Base-by-base conservation (phyloP, 2,797 vertebrate genomes). In the Botia almorhae region DNA sequence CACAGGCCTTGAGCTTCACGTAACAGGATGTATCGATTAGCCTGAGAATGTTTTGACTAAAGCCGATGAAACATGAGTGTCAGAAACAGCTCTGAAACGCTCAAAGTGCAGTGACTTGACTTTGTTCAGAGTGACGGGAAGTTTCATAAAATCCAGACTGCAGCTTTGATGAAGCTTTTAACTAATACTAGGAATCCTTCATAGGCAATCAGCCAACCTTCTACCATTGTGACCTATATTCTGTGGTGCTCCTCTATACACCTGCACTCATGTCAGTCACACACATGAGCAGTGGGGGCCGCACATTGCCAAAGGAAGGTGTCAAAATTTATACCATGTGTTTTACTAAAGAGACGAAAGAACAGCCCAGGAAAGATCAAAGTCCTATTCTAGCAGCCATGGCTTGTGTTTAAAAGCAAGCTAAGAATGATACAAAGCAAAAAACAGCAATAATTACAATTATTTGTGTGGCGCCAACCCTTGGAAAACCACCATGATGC, bases 131-230 rank as follows among this genome's bases (percentile, higher is more conserved):
- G 68, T 78, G 74, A 83, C 76, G 75, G 70, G 74, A 29, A 75
- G 29, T 55, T 86, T 82, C 58, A 79, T 63, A 74, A 85, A 83
- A 81, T 87, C 91, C 84, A 82, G 86, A 69, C 70, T 12, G 65
- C 75, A 74, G 50, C 76, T 84, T 80, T 85, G 83, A 88, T 83
- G 51, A 67, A 71, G 82, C 77, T 85, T 81, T 68, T 69, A 81
- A 60, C 85, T 80, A 46, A 81, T 83, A 83, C 7, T 29, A 53
- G 46, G 74, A 74, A 82, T 82, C 81, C 69, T 82, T 85, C 76
- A 83, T 64, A 83, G 71, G 60, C 74, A 63, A 81, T 81, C 63
- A 43, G 53, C 6, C 69, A 81, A 75, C 43, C 10, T 55, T 69
- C 61, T 73, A 76, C 21, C 39, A 69, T 71, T 23, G 48, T 81